Evolutionary conservation across 1,140 invertebrate species (phyloP).

Genomic region (Diprion similis): DNA sequence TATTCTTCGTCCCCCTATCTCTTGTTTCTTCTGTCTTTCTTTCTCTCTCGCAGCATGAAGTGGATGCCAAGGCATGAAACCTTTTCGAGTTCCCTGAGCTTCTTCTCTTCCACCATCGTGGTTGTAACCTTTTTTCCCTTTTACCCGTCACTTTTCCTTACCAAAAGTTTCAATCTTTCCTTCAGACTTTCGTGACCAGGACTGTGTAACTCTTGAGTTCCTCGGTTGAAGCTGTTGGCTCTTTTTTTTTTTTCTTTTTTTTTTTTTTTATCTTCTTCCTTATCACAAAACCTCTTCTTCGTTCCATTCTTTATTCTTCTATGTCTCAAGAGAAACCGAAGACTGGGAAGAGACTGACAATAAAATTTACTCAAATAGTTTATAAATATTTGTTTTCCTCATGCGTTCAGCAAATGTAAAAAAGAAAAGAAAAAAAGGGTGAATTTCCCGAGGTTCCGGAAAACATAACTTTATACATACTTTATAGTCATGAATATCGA

Average conservation of each 20-base stretch:
- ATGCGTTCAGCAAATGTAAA: too few species aligned
- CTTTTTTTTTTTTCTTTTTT: too few species aligned
- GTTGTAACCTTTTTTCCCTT: neutral
- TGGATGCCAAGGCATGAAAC: neutral
- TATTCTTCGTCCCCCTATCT: too few species aligned
- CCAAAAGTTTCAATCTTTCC: neutral
- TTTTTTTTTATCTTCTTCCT: too few species aligned
- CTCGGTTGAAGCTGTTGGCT: neutral
- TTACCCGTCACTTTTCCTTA: slow-evolving; percentile 1
- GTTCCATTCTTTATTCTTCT: neutral
- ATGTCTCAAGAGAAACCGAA: neutral
- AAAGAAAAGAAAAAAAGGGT: too few species aligned
- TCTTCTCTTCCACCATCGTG: neutral
- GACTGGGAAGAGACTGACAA: neutral
- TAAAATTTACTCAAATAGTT: too few species aligned
- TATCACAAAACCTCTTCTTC: neutral
- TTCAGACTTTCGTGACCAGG: neutral
- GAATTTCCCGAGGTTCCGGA: too few species aligned
- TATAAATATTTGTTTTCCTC: too few species aligned
- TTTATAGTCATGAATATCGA: too few species aligned
- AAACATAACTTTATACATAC: too few species aligned
- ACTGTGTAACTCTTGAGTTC: neutral
- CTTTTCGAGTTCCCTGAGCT: slow-evolving; percentile 2
- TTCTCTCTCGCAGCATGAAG: neutral
- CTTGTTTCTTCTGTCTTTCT: neutral